These are phyloP conservation scores for Nebria salina DNA, from an alignment of 2,888 invertebrate species.

Conservation along the genomic window DNA sequence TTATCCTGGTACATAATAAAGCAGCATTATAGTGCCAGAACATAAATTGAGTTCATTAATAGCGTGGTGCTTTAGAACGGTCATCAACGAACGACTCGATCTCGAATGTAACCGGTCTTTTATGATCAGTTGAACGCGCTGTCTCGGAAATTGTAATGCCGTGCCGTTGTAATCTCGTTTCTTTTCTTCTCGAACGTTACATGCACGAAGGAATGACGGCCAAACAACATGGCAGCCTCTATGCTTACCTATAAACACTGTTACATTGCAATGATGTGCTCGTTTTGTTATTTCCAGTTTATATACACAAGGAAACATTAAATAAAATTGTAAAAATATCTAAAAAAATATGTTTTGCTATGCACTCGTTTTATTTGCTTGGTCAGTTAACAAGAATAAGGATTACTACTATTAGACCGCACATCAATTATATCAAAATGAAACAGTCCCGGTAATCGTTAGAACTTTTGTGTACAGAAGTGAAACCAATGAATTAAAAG, in stretches of 20 bases:
- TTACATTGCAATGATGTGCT: neutral
- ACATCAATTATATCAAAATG: neutral
- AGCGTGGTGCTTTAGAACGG: constrained; percentile 3
- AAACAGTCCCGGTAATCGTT: neutral
- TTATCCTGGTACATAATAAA: constrained; percentile 25
- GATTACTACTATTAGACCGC: neutral
- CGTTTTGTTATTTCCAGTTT: neutral
- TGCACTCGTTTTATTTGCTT: neutral
- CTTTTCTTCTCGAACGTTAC: neutral
- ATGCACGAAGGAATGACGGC: neutral
- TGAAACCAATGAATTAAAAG: constrained; percentile 16
- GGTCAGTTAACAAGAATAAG: neutral
- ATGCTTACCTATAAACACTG: constrained; percentile 1
- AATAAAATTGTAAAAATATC: no score
- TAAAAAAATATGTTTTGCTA: no score
- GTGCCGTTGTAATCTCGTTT: neutral
- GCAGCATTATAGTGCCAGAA: constrained; percentile 20
- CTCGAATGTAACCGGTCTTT: constrained; percentile 18
- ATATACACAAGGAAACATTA: no score
- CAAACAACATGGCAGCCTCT: neutral
- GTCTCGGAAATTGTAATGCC: constrained; percentile 1
- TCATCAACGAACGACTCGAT: constrained; percentile 8
- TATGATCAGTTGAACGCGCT: neutral
- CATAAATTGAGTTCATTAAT: constrained; percentile 26
- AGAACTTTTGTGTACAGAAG: neutral